These are phyloP conservation scores for Frankliniella intonsa DNA, from an alignment of 2,888 invertebrate species.

Conservation along the genomic window DNA sequence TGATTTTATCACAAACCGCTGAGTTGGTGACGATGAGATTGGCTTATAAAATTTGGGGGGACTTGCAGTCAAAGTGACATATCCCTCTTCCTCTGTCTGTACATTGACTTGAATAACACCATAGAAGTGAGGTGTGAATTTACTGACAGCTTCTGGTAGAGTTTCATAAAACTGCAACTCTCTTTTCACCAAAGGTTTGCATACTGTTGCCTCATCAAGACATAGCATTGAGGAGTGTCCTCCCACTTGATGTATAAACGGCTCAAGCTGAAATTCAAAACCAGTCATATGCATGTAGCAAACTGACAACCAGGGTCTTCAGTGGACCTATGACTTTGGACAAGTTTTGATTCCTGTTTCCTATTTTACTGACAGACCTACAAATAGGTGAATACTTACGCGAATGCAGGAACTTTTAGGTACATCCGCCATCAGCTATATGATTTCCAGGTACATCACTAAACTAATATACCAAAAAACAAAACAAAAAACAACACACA, in stretches of 20 bases:
- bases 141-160: constrained; percentile 49
- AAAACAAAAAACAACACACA: no score
- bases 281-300: neutral
- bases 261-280: constrained; percentile 45
- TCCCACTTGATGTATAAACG: constrained; percentile 54
- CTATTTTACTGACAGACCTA: neutral
- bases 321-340: neutral
- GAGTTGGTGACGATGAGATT: constrained; percentile 32
- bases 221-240: constrained; percentile 53
- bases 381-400: neutral
- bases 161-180: constrained; percentile 54
- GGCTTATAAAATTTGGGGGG: constrained; percentile 43
- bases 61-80: constrained; percentile 48
- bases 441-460: neutral
- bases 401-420: neutral
- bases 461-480: neutral
- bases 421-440: constrained; percentile 2
- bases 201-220: constrained; percentile 51
- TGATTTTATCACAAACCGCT: neutral
- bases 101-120: constrained; percentile 48
- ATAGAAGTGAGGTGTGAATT: constrained; percentile 52
- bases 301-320: neutral
- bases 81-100: constrained; percentile 49
- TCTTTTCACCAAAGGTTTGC: constrained; percentile 52
- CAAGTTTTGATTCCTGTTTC: neutral